Conservation (phyloP, 2,113 vertebrate genomes). For the Prolemur simus region DNA sequence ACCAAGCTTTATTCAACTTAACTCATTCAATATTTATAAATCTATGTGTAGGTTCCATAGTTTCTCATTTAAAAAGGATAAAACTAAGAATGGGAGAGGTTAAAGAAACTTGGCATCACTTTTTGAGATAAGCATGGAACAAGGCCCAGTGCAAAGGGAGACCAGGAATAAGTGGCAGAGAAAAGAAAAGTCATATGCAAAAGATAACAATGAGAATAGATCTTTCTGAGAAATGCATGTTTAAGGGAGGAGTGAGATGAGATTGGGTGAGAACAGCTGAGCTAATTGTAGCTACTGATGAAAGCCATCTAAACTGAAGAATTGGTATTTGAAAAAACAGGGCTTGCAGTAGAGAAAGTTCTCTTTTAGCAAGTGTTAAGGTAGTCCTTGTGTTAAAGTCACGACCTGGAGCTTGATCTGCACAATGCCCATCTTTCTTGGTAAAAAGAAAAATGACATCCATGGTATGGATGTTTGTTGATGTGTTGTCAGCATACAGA, state of each 20-base stretch:
- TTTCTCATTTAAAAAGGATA: neutral
- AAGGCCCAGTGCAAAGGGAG: neutral
- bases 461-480: neutral
- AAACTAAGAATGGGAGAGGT: neutral
- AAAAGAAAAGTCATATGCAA: neutral
- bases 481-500: neutral
- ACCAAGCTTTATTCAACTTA: neutral
- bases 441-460: neutral
- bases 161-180: neutral
- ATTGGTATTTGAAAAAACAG: neutral
- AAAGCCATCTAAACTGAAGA: neutral
- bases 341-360: neutral
- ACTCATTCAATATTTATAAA: neutral
- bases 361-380: neutral
- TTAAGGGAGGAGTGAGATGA: neutral
- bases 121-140: neutral
- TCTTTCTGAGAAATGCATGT: neutral
- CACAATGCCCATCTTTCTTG: neutral
- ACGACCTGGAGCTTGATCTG: neutral
- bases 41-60: neutral
- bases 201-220: neutral
- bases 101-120: neutral
- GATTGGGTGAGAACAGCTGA: neutral
- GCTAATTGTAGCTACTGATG: neutral
- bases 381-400: neutral